phyloP scores from a whole-genome alignment of 2,888 invertebrate species.

The Dynastes hyllus region DNA sequence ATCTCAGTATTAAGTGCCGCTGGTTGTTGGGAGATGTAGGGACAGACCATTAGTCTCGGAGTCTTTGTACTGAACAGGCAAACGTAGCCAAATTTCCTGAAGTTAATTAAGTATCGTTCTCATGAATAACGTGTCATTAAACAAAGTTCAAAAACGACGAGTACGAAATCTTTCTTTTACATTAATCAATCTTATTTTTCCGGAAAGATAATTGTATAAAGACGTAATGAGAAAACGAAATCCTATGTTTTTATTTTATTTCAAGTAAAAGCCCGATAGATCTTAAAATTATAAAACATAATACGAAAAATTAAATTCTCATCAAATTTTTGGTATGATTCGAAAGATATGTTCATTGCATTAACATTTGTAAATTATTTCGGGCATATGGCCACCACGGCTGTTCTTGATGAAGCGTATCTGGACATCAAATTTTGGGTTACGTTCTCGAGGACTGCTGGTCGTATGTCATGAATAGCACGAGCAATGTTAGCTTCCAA shows the following conservation, averaged over 20 bases:
- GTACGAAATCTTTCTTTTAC: constrained; percentile 19
- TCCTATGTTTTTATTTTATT: background rate
- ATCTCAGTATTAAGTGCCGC: constrained; percentile 46
- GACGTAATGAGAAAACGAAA: background rate
- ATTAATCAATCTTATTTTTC: constrained; percentile 40
- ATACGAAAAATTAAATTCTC: too few relatives aligned
- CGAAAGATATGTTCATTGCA: too few relatives aligned
- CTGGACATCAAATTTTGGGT: too few relatives aligned
- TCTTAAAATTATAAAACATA: too few relatives aligned
- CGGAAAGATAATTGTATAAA: background rate
- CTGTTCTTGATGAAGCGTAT: too few relatives aligned
- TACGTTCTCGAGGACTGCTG: too few relatives aligned
- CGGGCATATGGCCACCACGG: too few relatives aligned
- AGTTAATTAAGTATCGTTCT: constrained; percentile 59
- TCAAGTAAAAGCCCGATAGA: background rate
- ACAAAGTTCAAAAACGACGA: constrained; percentile 47
- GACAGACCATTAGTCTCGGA: constrained; percentile 50
- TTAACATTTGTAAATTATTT: too few relatives aligned
- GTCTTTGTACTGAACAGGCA: constrained; percentile 53
- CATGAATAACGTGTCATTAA: constrained; percentile 58
- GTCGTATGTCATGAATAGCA: too few relatives aligned
- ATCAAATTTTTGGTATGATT: too few relatives aligned
- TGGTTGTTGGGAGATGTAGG: constrained; percentile 45
- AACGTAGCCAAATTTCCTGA: constrained; percentile 55
- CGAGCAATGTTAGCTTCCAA: too few relatives aligned